Base-by-base conservation (phyloP, 2,113 vertebrate species). In the Dascyllus trimaculatus region DNA sequence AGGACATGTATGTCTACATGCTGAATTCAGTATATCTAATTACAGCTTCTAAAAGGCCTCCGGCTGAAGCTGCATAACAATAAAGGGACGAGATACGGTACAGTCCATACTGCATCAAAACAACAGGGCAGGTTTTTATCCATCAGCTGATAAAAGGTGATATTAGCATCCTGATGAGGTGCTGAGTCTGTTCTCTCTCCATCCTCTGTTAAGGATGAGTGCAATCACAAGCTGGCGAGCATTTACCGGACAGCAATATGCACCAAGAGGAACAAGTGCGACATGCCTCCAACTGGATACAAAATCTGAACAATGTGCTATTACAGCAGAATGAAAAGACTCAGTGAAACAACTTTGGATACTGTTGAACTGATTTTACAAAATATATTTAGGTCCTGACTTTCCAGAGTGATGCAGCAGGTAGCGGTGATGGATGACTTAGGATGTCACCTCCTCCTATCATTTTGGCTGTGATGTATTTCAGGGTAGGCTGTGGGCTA, bases 201-300 rank as follows among this genome's bases (percentile, higher is more conserved):
- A 26, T 29, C 60, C n/a, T 70, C 26, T 26, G n/a, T 62, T 74
- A 56, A 58, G 68, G 46, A 76, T 25, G 51, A 74, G 80, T 38
- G 60, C 68, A 76, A 79, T 73, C 58, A 72, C 53, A 78, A 49
- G n/a, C 15, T 49, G 74, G 56, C 46, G 4, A 51, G 59, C 43
- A 26, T 77, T 38, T 70, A 71, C 46, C 72, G 75, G 72, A 67
- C 5, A 54, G 76, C 18, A 57, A 73, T 40, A 24, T 75, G 58
- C 53, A 76, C 19, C 63, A 76, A 22, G 43, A 61, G 46, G 71
- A 77, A 77, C 64, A 60, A 75, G 80, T 71, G 71, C 63, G 67
- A 45, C 53, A 26, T 57, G 54, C 18, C 24, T 71, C 64, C 48
- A 52, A 63, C n/a, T 65, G 65, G 66, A 56, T 7, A 40, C 54